phyloP scores from a whole-genome alignment of 2,797 vertebrate species.

The Malacoctenus gilli region DNA sequence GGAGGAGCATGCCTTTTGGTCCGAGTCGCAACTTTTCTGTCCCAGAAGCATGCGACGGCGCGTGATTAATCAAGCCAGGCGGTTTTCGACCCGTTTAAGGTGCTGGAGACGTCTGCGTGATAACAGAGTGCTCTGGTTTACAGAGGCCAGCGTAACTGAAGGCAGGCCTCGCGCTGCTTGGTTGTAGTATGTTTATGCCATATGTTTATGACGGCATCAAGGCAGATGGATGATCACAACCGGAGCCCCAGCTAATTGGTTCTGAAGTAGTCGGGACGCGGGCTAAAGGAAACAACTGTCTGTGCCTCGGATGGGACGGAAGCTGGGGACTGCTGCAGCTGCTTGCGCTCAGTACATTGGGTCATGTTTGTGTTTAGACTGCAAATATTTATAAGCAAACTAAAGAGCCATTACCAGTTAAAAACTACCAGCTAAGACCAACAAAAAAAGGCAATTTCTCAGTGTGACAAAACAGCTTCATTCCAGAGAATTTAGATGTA shows the following conservation, averaged over 20 bases:
- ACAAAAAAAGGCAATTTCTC: constrained; percentile 16
- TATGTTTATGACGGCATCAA: constrained; percentile 69
- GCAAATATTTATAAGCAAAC: constrained; percentile 76
- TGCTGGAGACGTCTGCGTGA: constrained; percentile 46
- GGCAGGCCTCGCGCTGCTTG: constrained; percentile 35
- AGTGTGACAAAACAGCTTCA: constrained; percentile 32
- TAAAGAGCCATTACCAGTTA: constrained; percentile 67
- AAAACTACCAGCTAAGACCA: constrained; percentile 47
- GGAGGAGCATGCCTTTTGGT: constrained; percentile 71
- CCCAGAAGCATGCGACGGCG: constrained; percentile 56
- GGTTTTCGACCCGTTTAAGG: constrained; percentile 72
- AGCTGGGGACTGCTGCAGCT: constrained; percentile 56
- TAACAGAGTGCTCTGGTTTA: constrained; percentile 46
- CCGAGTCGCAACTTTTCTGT: constrained; percentile 63
- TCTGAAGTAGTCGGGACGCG: constrained; percentile 64
- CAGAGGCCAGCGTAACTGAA: constrained; percentile 42
- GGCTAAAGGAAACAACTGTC: constrained; percentile 69
- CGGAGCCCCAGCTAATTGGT: constrained; percentile 73
- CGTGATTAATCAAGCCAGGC: constrained; percentile 64
- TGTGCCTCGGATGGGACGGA: constrained; percentile 46
- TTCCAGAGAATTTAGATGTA: background rate
- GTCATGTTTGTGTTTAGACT: constrained; percentile 73
- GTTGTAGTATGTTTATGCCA: constrained; percentile 62
- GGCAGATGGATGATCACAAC: constrained; percentile 64
- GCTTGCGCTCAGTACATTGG: constrained; percentile 45